Percentiles rank a stretch among this genome's conserved stretches.
Conservation (phyloP, 2,888 invertebrate species). For the Falcaria lacertinaria region DNA sequence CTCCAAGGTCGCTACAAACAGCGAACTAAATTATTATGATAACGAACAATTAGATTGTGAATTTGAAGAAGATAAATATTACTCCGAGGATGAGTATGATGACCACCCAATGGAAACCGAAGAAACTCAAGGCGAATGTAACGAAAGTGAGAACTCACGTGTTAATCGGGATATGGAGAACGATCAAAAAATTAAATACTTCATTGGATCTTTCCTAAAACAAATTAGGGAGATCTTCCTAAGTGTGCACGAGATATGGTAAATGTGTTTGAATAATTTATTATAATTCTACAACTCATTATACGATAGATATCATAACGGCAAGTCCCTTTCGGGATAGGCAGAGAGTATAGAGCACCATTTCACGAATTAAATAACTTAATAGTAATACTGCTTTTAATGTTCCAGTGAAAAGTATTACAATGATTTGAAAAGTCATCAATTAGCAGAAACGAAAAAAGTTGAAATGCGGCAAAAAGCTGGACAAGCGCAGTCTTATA, state of each 20-base stretch:
- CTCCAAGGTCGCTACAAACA: neutral
- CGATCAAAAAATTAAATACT: slow-evolving; percentile 23
- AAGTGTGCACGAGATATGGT: slow-evolving; percentile 42
- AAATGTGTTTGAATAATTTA: slow-evolving; percentile 8
- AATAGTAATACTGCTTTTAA: no score
- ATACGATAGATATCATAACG: no score
- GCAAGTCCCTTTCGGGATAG: no score
- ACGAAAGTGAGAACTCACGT: slow-evolving; percentile 1
- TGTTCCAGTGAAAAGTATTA: slow-evolving; percentile 26
- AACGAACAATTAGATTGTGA: slow-evolving; percentile 19
- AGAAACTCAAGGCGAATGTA: slow-evolving; percentile 2
- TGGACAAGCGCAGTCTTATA: slow-evolving; percentile 19
- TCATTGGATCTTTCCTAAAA: slow-evolving; percentile 26
- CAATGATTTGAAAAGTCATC: slow-evolving; percentile 11
- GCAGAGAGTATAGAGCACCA: no score
- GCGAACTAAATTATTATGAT: slow-evolving; percentile 7
- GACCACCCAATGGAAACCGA: neutral
- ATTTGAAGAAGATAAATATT: slow-evolving; percentile 7
- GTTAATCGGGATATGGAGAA: slow-evolving; percentile 8
- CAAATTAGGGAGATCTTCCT: slow-evolving; percentile 32
- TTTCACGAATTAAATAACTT: no score
- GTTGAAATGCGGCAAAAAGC: slow-evolving; percentile 23
- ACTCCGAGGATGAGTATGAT: slow-evolving; percentile 2
- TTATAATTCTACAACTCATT: neutral
- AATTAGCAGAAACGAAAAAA: slow-evolving; percentile 12